A percentile compares a stretch with the other conserved stretches of the same genome.
Conservation (phyloP, 2,888 invertebrate species). For the Argyresthia albistria region DNA sequence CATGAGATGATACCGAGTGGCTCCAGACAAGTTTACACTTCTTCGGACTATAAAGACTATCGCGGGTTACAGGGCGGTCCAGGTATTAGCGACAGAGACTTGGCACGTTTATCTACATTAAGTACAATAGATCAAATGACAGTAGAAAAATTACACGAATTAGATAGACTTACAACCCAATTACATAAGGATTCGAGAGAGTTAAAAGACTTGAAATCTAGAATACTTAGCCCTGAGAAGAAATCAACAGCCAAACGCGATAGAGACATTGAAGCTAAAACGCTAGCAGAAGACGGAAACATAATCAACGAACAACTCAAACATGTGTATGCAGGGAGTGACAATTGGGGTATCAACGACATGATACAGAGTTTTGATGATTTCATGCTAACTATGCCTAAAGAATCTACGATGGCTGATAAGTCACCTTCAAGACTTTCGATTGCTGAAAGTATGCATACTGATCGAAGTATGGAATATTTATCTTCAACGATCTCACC, state of each 20-base stretch:
- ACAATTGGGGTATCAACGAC: constrained; percentile 79
- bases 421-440: constrained; percentile 76
- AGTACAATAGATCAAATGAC: constrained; percentile 84
- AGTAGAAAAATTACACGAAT: constrained; percentile 83
- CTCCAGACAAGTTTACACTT: constrained; percentile 79
- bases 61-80: constrained; percentile 77
- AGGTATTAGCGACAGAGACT: constrained; percentile 83
- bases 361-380: constrained; percentile 76
- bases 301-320: constrained; percentile 80
- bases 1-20: constrained; percentile 66
- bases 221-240: constrained; percentile 77
- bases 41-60: constrained; percentile 85
- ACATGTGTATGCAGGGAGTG: constrained; percentile 76
- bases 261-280: constrained; percentile 72
- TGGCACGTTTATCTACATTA: constrained; percentile 81
- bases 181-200: constrained; percentile 85
- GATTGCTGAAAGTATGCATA: constrained; percentile 71
- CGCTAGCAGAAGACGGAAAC: constrained; percentile 74
- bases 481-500: constrained; percentile 72
- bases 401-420: constrained; percentile 59
- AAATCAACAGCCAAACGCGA: constrained; percentile 52
- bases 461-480: constrained; percentile 77
- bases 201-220: constrained; percentile 81
- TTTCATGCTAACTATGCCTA: constrained; percentile 65
- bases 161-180: constrained; percentile 83